Evolutionary conservation across 2,888 invertebrate species (phyloP).

Genomic region (Philereme vetulata): DNA sequence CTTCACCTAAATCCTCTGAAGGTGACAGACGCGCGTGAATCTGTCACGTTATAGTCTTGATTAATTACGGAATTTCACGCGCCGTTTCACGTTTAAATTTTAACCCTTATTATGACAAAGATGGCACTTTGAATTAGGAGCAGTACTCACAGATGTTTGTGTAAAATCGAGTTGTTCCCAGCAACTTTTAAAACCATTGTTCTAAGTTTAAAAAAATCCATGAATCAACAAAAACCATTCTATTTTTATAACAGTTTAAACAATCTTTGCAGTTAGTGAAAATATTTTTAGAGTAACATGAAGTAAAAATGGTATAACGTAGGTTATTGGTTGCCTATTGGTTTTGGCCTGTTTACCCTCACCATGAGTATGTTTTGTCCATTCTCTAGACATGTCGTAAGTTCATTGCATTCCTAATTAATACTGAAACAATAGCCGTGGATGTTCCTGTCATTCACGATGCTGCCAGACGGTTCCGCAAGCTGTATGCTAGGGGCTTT

Average conservation of each 20-base stretch:
- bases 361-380: too few species aligned
- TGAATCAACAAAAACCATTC: too few species aligned
- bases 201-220: too few species aligned
- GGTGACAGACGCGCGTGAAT: slow-evolving; percentile 25
- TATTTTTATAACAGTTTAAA: too few species aligned
- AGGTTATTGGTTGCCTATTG: too few species aligned
- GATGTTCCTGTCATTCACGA: slow-evolving; percentile 5
- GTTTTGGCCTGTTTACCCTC: too few species aligned
- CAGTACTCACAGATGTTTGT: neutral
- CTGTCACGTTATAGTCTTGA: slow-evolving; percentile 30
- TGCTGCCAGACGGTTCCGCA: neutral
- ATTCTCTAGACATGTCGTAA: neutral
- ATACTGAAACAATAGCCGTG: neutral
- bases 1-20: slow-evolving; percentile 27
- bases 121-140: slow-evolving; percentile 3
- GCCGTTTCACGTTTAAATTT: slow-evolving; percentile 24
- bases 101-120: slow-evolving; percentile 29
- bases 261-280: too few species aligned
- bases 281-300: too few species aligned
- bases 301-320: too few species aligned
- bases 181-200: too few species aligned
- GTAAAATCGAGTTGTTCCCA: too few species aligned
- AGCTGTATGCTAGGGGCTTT: neutral
- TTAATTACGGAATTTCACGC: slow-evolving; percentile 35
- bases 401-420: neutral